phyloP scores from a whole-genome alignment of 2,888 invertebrate genomes.

The Pachycephus smyrnensis region DNA sequence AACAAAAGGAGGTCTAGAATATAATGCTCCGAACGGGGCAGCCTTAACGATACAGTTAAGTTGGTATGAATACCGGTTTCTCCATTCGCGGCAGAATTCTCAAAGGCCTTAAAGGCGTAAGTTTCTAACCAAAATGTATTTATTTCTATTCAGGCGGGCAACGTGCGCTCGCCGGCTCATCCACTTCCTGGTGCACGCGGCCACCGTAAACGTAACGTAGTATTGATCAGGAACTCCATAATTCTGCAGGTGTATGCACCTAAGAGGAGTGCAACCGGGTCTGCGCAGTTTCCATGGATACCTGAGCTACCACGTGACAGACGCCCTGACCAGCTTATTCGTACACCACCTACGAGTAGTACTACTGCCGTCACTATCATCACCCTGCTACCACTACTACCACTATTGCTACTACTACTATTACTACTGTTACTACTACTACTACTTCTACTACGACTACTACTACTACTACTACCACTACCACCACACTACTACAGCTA shows the following conservation, averaged over 20 bases:
- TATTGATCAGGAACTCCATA: not conserved
- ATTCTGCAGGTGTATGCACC: not conserved
- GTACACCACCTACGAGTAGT: not conserved
- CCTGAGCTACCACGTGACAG: not conserved
- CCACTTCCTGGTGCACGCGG: not conserved
- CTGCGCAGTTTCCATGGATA: not conserved
- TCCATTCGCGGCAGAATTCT: not conserved
- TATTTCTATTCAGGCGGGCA: not conserved
- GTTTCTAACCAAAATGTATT: not conserved
- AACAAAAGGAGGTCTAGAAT: not conserved
- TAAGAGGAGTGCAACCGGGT: not conserved
- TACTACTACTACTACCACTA: not conserved
- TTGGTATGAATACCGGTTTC: not conserved
- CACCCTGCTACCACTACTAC: not conserved
- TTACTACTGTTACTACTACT: too few species aligned
- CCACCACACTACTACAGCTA: not conserved
- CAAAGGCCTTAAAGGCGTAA: not conserved
- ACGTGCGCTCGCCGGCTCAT: not conserved
- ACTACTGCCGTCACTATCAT: not conserved
- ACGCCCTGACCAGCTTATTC: not conserved
- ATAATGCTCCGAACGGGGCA: not conserved
- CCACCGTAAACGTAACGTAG: not conserved
- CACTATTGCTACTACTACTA: not conserved
- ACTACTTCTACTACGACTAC: not conserved
- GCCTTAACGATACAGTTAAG: not conserved